A percentile compares a stretch with the other conserved stretches of the same genome.
Conservation (phyloP, 2,797 vertebrate genomes). For the Octomys mimax region DNA sequence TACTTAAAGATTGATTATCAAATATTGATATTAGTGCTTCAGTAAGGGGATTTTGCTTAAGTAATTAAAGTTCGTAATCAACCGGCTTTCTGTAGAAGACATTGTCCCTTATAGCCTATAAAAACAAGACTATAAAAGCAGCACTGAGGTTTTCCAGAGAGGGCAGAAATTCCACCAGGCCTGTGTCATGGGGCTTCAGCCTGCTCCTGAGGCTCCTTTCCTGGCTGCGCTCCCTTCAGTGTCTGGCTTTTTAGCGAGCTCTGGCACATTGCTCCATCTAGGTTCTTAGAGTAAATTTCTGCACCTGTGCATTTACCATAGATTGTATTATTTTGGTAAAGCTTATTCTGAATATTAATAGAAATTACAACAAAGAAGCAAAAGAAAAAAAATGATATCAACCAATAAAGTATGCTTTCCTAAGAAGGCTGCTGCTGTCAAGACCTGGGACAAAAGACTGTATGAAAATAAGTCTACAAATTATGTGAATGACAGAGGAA, state of each 20-base stretch:
- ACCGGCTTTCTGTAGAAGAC: neutral
- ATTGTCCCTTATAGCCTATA: neutral
- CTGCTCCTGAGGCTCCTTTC: neutral
- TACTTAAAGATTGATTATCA: neutral
- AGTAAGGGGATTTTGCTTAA: neutral
- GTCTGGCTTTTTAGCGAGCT: neutral
- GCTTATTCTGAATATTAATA: neutral
- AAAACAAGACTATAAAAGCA: neutral
- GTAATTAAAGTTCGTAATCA: neutral
- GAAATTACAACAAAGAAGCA: neutral
- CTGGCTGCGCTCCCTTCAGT: neutral
- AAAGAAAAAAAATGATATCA: neutral
- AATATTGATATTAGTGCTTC: neutral
- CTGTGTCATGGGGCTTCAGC: neutral
- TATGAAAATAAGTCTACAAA: accelerated
- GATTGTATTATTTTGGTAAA: neutral
- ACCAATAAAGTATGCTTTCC: neutral
- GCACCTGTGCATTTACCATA: neutral
- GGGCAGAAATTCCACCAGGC: neutral
- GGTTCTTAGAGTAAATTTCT: neutral
- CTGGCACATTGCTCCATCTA: neutral
- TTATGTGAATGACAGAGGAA: neutral
- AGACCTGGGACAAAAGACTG: neutral
- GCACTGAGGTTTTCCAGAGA: neutral
- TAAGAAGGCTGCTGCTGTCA: neutral